These are phyloP conservation scores for Nannobrachium achirus DNA, from an alignment of 2,113 vertebrate species.

Conservation along the genomic window DNA sequence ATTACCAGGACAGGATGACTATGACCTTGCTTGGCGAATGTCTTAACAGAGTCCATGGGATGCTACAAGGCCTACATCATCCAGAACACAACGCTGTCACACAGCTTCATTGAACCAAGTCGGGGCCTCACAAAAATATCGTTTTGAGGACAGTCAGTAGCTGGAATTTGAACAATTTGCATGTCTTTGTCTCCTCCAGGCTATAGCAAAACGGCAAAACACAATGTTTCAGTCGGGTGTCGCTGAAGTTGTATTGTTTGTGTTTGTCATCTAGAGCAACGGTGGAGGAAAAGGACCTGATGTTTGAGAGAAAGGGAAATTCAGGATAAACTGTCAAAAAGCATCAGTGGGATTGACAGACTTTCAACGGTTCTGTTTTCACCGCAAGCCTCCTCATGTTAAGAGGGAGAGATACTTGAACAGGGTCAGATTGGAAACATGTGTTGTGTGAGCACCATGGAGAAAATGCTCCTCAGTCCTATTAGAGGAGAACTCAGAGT, in stretches of 20 bases:
- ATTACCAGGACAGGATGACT: constrained; percentile 56
- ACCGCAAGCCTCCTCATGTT: constrained; percentile 27
- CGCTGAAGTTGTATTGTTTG: constrained; percentile 38
- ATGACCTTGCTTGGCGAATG: constrained; percentile 50
- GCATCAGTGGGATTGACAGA: constrained; percentile 55
- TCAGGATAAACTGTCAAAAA: constrained; percentile 46
- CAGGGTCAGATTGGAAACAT: constrained; percentile 71
- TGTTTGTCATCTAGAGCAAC: constrained; percentile 40
- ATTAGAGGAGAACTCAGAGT: constrained; percentile 61
- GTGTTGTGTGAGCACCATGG: constrained; percentile 61
- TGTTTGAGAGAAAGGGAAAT: constrained; percentile 49
- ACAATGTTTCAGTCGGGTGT: constrained; percentile 18
- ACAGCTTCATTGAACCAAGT: constrained; percentile 4
- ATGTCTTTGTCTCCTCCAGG: constrained; percentile 28
- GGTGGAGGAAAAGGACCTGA: constrained; percentile 34
- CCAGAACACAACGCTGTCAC: constrained; percentile 39
- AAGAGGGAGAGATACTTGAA: constrained; percentile 48
- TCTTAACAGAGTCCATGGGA: constrained; percentile 38
- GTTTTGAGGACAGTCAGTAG: constrained; percentile 33
- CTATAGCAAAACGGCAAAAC: constrained; percentile 8
- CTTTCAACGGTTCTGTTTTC: constrained; percentile 55
- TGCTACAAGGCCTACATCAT: constrained; percentile 25
- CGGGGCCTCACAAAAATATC: constrained; percentile 40
- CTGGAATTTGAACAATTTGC: constrained; percentile 12
- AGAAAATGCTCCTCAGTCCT: constrained; percentile 63